A percentile compares a stretch with the other conserved stretches of the same genome.
Evolutionary conservation across 2,113 vertebrate species (phyloP).

Genomic region (Hippolais icterina): DNA sequence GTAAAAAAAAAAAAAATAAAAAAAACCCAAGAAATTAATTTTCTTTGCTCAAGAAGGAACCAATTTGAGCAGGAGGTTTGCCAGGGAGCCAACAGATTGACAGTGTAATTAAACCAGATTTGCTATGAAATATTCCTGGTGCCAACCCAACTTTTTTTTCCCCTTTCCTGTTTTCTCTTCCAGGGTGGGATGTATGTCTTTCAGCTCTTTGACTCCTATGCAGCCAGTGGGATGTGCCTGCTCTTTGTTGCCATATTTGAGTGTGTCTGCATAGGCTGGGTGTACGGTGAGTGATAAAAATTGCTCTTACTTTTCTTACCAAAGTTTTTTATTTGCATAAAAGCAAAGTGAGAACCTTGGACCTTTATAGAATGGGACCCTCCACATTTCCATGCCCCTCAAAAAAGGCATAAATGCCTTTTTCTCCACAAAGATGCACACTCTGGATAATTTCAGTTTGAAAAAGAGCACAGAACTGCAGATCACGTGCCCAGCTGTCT

Average conservation of each 20-base stretch:
- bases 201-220: conserved; percentile 95
- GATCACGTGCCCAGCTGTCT: not conserved
- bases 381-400: not conserved
- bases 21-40: not conserved
- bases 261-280: conserved; percentile 96
- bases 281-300: conserved; percentile 86
- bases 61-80: not conserved
- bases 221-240: conserved; percentile 97
- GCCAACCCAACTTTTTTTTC: not conserved
- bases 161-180: not conserved
- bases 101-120: not conserved
- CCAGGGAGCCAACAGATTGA: not conserved
- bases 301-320: not conserved
- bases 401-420: not conserved
- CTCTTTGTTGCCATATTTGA: conserved; percentile 98
- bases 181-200: conserved; percentile 99
- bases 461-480: not conserved
- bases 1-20: not conserved
- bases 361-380: not conserved
- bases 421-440: not conserved
- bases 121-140: not conserved
- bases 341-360: not conserved
- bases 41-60: not conserved
- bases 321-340: not conserved
- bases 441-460: not conserved